Conservation (phyloP, 2,113 vertebrate genomes). For the Petroica traversi region DNA sequence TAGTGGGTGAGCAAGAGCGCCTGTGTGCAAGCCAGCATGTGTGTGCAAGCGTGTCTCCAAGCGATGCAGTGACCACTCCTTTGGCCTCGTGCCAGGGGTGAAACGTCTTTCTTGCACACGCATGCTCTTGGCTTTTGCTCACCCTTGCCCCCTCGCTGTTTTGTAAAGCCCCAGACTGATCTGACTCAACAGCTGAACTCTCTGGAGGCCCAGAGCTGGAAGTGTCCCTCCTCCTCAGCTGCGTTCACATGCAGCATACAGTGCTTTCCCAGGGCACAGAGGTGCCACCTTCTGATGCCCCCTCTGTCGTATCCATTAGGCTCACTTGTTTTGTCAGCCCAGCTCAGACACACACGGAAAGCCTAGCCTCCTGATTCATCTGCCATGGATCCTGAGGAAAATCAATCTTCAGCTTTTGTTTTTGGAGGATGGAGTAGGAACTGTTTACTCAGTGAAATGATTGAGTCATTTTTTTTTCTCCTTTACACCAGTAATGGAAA, state of each 20-base stretch:
- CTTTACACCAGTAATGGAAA: background rate
- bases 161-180: background rate
- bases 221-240: background rate
- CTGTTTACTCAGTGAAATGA: conserved; percentile 22
- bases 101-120: background rate
- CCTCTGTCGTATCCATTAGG: background rate
- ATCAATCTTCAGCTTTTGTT: background rate
- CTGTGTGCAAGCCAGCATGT: background rate
- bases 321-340: background rate
- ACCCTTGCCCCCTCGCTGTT: background rate
- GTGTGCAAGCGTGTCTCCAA: background rate
- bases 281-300: background rate
- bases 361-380: conserved; percentile 26
- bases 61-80: background rate
- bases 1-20: background rate
- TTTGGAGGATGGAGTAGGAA: conserved; percentile 29
- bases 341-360: background rate
- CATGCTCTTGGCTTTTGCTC: background rate
- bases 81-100: background rate
- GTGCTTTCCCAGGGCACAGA: rapidly evolving
- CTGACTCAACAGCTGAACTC: conserved; percentile 1
- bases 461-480: conserved; percentile 21
- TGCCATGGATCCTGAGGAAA: background rate
- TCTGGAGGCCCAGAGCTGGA: background rate
- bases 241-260: rapidly evolving